A percentile compares a stretch with the other conserved stretches of the same genome.
Evolutionary conservation across 2,888 invertebrate species (phyloP).

Genomic region (Caenorhabditis sinica): DNA sequence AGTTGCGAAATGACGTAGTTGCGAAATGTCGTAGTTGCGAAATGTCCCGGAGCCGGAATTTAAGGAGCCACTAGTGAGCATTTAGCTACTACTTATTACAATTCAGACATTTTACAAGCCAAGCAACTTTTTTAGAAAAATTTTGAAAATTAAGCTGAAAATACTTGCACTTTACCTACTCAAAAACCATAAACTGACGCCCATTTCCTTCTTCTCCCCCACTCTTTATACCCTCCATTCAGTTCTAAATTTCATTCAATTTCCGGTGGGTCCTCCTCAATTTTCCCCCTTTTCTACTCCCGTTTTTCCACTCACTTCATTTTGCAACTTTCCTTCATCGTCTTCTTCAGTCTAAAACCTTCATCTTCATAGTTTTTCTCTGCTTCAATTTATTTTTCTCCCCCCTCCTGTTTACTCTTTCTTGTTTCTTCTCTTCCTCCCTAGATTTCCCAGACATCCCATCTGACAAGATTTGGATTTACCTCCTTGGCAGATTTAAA

Average conservation of each 20-base stretch:
- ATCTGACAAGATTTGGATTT: constrained; percentile 3
- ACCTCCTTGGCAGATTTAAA: not conserved
- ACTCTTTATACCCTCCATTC: not conserved
- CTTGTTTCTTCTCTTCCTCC: not conserved
- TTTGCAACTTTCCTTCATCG: not conserved
- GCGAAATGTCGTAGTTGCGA: no score
- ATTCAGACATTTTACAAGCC: no score
- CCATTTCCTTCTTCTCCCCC: not conserved
- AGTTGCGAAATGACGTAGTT: no score
- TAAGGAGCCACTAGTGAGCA: no score
- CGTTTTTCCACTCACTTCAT: constrained; percentile 36
- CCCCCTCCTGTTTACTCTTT: not conserved
- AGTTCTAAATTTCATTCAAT: constrained; percentile 28
- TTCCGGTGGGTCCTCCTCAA: not conserved
- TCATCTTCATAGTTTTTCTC: no score
- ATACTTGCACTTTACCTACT: not conserved
- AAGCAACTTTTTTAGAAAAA: no score
- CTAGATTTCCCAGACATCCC: constrained; percentile 3
- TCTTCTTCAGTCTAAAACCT: no score
- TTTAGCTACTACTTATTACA: no score
- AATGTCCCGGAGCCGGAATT: no score
- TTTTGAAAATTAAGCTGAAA: no score
- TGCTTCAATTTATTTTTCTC: not conserved
- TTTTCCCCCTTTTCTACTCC: constrained; percentile 2
- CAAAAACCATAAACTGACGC: not conserved